phyloP scores from a whole-genome alignment of 2,113 vertebrate genomes.

The Fulica atra region DNA sequence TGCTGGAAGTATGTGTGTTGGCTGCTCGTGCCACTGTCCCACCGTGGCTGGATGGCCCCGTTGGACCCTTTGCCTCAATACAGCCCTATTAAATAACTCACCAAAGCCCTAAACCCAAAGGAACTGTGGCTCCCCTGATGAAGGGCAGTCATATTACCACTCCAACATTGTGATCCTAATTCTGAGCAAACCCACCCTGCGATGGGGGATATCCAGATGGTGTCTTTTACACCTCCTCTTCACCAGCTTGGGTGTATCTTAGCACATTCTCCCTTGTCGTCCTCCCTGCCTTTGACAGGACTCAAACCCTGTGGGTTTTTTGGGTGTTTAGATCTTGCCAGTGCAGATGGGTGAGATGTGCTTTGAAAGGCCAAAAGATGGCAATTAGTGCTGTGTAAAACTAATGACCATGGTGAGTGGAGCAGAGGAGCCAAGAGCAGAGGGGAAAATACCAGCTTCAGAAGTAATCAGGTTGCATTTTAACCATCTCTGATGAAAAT shows the following conservation, averaged over 20 bases:
- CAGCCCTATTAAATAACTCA: accelerated
- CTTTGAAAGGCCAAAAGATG: neutral
- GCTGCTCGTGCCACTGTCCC: neutral
- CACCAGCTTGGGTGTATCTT: slow-evolving; percentile 22
- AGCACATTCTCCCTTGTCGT: neutral
- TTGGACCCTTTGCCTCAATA: neutral
- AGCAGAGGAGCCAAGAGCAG: neutral
- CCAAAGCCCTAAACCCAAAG: accelerated
- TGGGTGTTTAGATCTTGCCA: neutral
- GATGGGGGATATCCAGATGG: slow-evolving; percentile 34
- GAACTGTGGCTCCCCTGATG: neutral
- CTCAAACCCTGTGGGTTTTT: neutral
- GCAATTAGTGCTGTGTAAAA: neutral
- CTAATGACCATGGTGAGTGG: neutral
- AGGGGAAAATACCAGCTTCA: neutral
- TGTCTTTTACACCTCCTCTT: slow-evolving; percentile 47
- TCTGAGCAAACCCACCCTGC: neutral
- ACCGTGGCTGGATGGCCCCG: neutral
- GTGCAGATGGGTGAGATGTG: neutral
- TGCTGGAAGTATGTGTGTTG: neutral
- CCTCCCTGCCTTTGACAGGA: neutral
- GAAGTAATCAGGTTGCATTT: neutral
- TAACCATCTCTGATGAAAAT: neutral
- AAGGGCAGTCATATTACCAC: neutral
- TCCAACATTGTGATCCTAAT: neutral